Evolutionary conservation across 1,140 invertebrate species (phyloP), one percentile per base, ranked within the genome.

Genomic region (Megathymus violae): DNA sequence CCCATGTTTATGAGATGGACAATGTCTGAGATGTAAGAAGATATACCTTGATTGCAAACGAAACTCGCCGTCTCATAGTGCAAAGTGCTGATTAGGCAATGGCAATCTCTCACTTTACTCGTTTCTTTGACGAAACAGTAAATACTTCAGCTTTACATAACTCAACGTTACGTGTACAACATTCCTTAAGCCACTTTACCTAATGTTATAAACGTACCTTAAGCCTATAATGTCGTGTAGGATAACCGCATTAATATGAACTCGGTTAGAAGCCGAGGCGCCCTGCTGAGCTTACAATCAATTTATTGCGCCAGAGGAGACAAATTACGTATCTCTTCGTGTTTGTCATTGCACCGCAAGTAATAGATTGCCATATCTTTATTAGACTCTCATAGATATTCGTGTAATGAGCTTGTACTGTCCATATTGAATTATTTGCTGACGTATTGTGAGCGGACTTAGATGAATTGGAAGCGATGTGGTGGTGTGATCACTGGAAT

Each of bases 281-380:
- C 63, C 82, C 77, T 64, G 77, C 77, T 71, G 82, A 15, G 84
- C 65, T 67, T 69, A 75, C 76, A 85, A 83, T 83, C 80, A 82
- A 83, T 87, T 87, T 83, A 85, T 85, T 69, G 74, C 71, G 69
- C 67, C 74, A 50, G 61, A 73, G 44, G 63, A 78, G 78, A 85
- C 82, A 85, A 87, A 84, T 83, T 80, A 73, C 74, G 56, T 70
- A 58, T 47, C 43, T 73, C 65, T 50, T 46, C 46, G 58, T 52
- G 62, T 71, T 68, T 79, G 74, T 78, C 75, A 77, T 71, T 74
- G 52, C 25, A 58, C 52, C 40, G 44, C 52, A 31, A 58, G 52
- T 58, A 44, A 58, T 58, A 58, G 40, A 58, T 58, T 11, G 52
- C 52, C 41, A 58, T 58, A 58, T 58, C 52, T 58, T 58, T 58